A percentile compares a stretch with the other conserved stretches of the same genome.
Evolutionary conservation across 2,888 invertebrate genomes (phyloP).

Genomic region (Agriopis marginaria): DNA sequence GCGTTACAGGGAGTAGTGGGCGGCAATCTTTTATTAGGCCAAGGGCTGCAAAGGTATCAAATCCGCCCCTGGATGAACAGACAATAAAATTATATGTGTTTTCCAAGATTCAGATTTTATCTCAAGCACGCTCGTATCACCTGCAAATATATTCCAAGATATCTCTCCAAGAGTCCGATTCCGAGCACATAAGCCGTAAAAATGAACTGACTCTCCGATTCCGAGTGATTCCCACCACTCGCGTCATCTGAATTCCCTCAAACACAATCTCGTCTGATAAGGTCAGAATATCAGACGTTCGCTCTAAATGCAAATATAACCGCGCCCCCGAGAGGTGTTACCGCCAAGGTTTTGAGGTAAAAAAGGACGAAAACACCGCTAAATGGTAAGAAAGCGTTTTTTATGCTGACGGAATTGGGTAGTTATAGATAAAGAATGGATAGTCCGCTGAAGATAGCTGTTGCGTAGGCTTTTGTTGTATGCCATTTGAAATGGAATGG

Average conservation of each 20-base stretch:
- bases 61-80: background rate
- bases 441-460: slow-evolving; percentile 66
- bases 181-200: slow-evolving; percentile 54
- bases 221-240: slow-evolving; percentile 62
- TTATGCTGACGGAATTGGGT: slow-evolving; percentile 78
- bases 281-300: slow-evolving; percentile 83
- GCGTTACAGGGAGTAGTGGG: too few relatives aligned
- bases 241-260: slow-evolving; percentile 77
- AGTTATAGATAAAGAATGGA: slow-evolving; percentile 80
- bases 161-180: slow-evolving; percentile 47
- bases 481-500: slow-evolving; percentile 46
- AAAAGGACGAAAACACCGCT: slow-evolving; percentile 81
- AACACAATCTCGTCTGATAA: slow-evolving; percentile 83
- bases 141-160: slow-evolving; percentile 36
- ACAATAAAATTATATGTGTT: background rate
- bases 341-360: slow-evolving; percentile 80
- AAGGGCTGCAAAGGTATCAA: too few relatives aligned
- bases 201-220: slow-evolving; percentile 48
- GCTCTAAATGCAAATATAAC: slow-evolving; percentile 86
- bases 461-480: slow-evolving; percentile 50
- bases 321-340: slow-evolving; percentile 83
- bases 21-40: too few relatives aligned
- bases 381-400: slow-evolving; percentile 81
- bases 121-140: slow-evolving; percentile 17
- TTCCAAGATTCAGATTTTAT: slow-evolving; percentile 15